Evolutionary conservation across 2,888 invertebrate species (phyloP).

Genomic region (Diaprepes abbreviatus): DNA sequence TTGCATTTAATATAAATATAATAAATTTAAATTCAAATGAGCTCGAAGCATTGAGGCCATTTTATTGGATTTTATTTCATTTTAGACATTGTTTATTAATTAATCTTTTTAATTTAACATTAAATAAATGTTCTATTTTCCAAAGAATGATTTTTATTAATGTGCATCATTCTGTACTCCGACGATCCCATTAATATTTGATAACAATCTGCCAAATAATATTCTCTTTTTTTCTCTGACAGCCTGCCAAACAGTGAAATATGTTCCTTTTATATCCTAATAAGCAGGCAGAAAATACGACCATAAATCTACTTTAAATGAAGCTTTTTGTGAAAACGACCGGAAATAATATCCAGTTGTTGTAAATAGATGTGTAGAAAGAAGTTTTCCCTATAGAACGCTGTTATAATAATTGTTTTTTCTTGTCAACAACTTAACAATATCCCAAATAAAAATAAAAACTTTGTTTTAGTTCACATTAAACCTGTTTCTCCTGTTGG

Average conservation of each 20-base stretch:
- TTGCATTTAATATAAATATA: too few species aligned
- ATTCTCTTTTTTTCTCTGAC: constrained; percentile 40
- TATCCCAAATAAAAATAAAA: too few species aligned
- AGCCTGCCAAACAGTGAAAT: constrained; percentile 38
- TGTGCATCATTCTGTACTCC: constrained; percentile 20
- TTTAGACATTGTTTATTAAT: not conserved
- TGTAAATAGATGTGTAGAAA: constrained; percentile 7
- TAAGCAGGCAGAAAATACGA: constrained; percentile 19
- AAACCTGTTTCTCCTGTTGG: too few species aligned
- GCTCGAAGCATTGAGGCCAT: too few species aligned
- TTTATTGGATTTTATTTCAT: too few species aligned
- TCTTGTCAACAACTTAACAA: constrained; percentile 5
- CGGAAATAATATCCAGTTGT: constrained; percentile 7
- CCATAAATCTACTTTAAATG: constrained; percentile 19
- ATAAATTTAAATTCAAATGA: too few species aligned
- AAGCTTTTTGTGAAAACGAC: constrained; percentile 45
- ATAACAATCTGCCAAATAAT: constrained; percentile 41
- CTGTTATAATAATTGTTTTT: constrained; percentile 2
- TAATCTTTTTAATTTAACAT: constrained; percentile 5
- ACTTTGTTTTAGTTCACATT: too few species aligned
- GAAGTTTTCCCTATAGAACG: not conserved
- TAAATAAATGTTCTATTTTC: constrained; percentile 1
- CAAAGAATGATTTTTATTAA: constrained; percentile 15
- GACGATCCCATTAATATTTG: constrained; percentile 35
- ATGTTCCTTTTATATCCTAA: constrained; percentile 30